These are phyloP conservation scores for Calosoma granatense DNA, from an alignment of 1,140 invertebrate species.

Conservation along the genomic window DNA sequence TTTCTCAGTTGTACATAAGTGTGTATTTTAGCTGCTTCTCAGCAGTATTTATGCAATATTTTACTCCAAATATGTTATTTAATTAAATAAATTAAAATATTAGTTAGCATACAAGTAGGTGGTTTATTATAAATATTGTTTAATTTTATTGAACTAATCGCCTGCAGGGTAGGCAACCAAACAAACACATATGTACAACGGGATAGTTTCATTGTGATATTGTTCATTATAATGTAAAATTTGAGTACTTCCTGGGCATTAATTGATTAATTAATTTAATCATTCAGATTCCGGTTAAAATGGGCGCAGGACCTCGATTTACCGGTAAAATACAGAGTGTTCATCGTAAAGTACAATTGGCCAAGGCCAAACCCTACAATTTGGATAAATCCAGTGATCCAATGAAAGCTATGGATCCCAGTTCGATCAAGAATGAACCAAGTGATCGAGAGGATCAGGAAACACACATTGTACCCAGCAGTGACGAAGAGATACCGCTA, in stretches of 20 bases:
- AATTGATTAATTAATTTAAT: not conserved
- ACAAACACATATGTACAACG: too few species aligned
- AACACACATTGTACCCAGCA: not conserved
- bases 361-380: conserved; percentile 9
- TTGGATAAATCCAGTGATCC: not conserved
- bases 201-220: not conserved
- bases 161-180: too few species aligned
- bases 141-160: too few species aligned
- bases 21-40: too few species aligned
- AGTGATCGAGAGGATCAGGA: not conserved
- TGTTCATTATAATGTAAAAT: not conserved
- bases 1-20: too few species aligned
- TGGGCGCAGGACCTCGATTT: not conserved
- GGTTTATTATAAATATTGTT: too few species aligned
- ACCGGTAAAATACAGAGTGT: not conserved
- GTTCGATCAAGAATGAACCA: not conserved
- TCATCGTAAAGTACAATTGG: conserved; percentile 5
- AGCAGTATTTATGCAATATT: too few species aligned
- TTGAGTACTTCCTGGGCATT: not conserved
- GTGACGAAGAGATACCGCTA: conserved; percentile 2
- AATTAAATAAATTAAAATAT: too few species aligned
- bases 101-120: too few species aligned
- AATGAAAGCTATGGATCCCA: not conserved
- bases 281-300: not conserved
- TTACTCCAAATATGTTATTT: too few species aligned